A percentile compares a stretch with the other conserved stretches of the same genome.
These are phyloP conservation scores for Selene dorsalis DNA, from an alignment of 2,797 vertebrate species.

Conservation along the genomic window DNA sequence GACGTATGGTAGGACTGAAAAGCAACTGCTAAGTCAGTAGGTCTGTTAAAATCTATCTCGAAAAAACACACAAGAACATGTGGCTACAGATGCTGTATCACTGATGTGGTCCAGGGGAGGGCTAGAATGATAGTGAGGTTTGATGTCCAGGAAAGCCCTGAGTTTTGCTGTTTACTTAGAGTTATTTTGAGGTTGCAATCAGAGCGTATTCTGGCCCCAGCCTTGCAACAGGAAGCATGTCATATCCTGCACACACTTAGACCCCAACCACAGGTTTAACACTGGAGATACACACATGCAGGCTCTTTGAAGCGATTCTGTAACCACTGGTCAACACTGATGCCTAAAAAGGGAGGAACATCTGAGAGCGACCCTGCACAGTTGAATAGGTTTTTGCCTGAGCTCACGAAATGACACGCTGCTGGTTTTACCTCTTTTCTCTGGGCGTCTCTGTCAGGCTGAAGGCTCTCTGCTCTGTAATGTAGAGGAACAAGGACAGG, in stretches of 20 bases:
- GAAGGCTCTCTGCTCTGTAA: slow-evolving; percentile 89
- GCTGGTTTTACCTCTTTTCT: slow-evolving; percentile 90
- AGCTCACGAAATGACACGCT: slow-evolving; percentile 37
- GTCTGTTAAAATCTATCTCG: slow-evolving; percentile 3
- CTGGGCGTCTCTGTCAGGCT: slow-evolving; percentile 85
- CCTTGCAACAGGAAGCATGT: slow-evolving; percentile 75
- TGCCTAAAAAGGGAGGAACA: slow-evolving; percentile 51
- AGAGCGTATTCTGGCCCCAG: slow-evolving; percentile 60
- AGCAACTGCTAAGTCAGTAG: slow-evolving; percentile 45
- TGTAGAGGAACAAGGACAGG: slow-evolving; percentile 68
- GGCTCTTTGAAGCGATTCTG: slow-evolving; percentile 42
- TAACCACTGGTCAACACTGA: slow-evolving; percentile 48
- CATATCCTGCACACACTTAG: slow-evolving; percentile 75
- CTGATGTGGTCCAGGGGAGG: slow-evolving; percentile 43
- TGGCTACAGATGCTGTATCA: slow-evolving; percentile 10
- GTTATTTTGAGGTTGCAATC: slow-evolving; percentile 79
- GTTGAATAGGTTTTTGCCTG: slow-evolving; percentile 19
- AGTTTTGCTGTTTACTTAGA: slow-evolving; percentile 63
- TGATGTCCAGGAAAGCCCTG: slow-evolving; percentile 54
- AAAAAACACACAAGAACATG: slow-evolving; percentile 31
- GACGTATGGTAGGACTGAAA: slow-evolving; percentile 32
- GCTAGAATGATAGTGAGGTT: slow-evolving; percentile 47
- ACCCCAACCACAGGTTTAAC: slow-evolving; percentile 70
- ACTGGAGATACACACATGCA: slow-evolving; percentile 43
- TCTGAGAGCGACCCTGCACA: slow-evolving; percentile 41